Percentiles rank a stretch among this genome's conserved stretches.
Conservation (phyloP, 2,797 vertebrate genomes). For the Takifugu rubripes region DNA sequence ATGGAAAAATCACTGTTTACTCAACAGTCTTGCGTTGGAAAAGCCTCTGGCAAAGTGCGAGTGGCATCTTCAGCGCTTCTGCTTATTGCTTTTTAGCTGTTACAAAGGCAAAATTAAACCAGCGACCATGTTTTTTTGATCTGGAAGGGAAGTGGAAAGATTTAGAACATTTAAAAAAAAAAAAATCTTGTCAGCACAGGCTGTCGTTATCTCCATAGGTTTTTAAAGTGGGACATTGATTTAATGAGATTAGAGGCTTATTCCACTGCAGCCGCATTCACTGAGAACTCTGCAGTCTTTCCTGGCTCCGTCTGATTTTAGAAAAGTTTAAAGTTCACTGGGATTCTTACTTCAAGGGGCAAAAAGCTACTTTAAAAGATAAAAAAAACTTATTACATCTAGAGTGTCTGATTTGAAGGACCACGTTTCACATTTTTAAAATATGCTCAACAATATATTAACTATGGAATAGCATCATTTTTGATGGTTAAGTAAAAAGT, state of each 20-base stretch:
- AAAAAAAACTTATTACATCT: no score
- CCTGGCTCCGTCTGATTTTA: conserved; percentile 14
- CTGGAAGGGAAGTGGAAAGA: conserved; percentile 10
- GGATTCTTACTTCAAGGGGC: neutral
- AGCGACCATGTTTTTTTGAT: conserved; percentile 34
- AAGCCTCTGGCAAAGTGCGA: conserved; percentile 19
- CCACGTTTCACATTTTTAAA: no score
- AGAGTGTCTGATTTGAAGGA: no score
- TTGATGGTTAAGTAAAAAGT: no score
- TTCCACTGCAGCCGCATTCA: conserved; percentile 16
- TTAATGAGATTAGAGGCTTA: conserved; percentile 30
- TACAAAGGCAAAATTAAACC: conserved; percentile 35
- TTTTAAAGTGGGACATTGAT: conserved; percentile 35
- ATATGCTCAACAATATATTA: no score
- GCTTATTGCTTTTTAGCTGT: conserved; percentile 19
- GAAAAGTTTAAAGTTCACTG: conserved; percentile 14
- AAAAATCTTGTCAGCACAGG: neutral
- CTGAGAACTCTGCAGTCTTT: conserved; percentile 5
- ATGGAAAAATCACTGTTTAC: conserved; percentile 27
- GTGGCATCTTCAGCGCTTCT: neutral
- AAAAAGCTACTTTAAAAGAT: no score
- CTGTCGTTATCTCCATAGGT: neutral
- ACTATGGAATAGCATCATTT: no score
- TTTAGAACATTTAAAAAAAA: neutral
- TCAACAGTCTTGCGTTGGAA: conserved; percentile 17